phyloP scores from a whole-genome alignment of 2,888 invertebrate species.

The Prosapia bicincta region DNA sequence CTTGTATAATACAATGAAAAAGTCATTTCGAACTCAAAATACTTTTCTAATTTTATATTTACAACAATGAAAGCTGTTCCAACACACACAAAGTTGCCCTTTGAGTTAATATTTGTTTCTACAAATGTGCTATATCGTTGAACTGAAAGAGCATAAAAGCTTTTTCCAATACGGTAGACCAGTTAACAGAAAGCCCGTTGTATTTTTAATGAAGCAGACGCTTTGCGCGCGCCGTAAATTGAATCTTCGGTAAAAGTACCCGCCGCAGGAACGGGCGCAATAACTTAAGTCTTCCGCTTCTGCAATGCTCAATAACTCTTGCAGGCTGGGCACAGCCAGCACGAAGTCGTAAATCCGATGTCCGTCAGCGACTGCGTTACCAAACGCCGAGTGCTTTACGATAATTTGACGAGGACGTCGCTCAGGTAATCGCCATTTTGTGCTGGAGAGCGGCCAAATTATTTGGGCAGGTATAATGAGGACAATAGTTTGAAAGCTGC shows the following conservation, averaged over 20 bases:
- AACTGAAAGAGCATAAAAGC: too few species aligned
- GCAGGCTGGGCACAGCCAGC: background rate
- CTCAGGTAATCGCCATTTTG: background rate
- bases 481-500: too few species aligned
- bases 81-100: too few species aligned
- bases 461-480: background rate
- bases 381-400: background rate
- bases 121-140: too few species aligned
- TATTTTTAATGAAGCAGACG: background rate
- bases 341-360: background rate
- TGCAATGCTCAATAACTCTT: background rate
- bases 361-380: background rate
- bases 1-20: too few species aligned
- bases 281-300: background rate
- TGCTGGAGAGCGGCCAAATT: background rate
- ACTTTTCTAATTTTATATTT: too few species aligned
- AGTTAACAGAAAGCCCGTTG: background rate
- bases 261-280: background rate
- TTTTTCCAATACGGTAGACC: too few species aligned
- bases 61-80: too few species aligned
- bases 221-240: background rate
- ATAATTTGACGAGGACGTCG: background rate
- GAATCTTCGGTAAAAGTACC: background rate
- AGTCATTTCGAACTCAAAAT: too few species aligned
- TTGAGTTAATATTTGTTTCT: too few species aligned